phyloP scores from a whole-genome alignment of 2,113 vertebrate species.

The Pterocles orientalis region DNA sequence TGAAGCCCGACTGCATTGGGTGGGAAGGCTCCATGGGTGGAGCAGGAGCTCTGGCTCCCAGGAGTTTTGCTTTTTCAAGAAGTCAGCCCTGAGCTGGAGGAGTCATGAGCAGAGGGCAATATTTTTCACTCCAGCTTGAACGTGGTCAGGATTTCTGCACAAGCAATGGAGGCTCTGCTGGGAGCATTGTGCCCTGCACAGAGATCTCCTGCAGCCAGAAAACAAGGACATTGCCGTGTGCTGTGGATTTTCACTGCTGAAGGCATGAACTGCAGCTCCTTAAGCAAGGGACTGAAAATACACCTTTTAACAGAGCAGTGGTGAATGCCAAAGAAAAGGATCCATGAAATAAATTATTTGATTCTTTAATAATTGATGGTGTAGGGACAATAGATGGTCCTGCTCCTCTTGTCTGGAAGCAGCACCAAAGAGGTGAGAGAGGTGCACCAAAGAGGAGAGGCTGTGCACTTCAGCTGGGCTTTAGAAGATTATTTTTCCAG shows the following conservation, averaged over 20 bases:
- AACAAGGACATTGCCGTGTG: background rate
- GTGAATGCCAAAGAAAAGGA: background rate
- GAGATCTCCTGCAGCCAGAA: background rate
- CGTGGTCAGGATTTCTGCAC: background rate
- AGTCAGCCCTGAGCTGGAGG: background rate
- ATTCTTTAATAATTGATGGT: background rate
- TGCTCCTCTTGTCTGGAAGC: background rate
- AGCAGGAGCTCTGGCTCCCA: background rate
- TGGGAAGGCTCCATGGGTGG: background rate
- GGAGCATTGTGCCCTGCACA: background rate
- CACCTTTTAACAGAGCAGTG: background rate
- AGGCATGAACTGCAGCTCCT: background rate
- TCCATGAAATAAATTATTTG: background rate
- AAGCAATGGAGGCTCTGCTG: background rate
- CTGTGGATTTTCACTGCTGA: background rate
- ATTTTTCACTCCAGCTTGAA: background rate
- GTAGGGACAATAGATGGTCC: background rate
- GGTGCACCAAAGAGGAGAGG: no score
- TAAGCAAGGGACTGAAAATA: background rate
- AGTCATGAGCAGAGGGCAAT: background rate
- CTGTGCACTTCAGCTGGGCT: background rate
- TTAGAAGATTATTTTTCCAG: background rate
- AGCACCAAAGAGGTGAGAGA: background rate
- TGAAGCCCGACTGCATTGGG: rapidly evolving
- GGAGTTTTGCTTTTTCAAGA: background rate